Evolutionary conservation across 2,113 vertebrate genomes (phyloP), one percentile per base, ranked within the genome.

Genomic region (Orientallactaga bullata): DNA sequence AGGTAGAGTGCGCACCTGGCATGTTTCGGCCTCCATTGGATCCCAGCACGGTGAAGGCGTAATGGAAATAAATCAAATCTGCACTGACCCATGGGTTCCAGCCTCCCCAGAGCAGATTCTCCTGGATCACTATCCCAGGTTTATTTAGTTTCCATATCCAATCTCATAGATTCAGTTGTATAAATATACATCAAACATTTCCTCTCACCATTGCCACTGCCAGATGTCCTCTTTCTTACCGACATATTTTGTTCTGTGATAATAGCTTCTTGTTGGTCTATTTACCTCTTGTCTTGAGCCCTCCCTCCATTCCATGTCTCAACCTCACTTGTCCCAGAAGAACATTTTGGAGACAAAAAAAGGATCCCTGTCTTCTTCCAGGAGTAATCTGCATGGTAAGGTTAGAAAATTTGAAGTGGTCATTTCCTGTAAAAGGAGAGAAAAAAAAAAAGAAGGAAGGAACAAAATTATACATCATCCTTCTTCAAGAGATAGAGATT

Each of bases 341-440:
- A n/a, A 58, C 24, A 20, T 72, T 78, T 81, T 47, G 60, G 51
- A 91, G 39, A 55, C 30, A 66, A 91, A 96, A 85, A 55, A 30
- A 83, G 15, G 39, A 65, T 63, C 61, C n/a, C 79, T 84, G 65
- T 85, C 17, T 94, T 66, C 61, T 88, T 58, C 61, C 35, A 88
- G 11, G 28, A 85, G 26, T 20, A 79, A 42, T 76, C 18, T 94
- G 30, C 26, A 13, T 78, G 7, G 47, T 63, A 47, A 91, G 81
- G 55, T 12, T 73, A 58, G 30, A 84, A 65, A 47, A 61, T n/a
- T 71, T 66, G 8, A 92, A 63, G 58, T 79, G 18, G 1, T 32
- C 85, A 24, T 83, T 96, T 92, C 37, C 72, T 58, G 77, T 37
- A 89, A 26, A 32, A 71, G 8, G 26, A 95, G 11, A 94, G 68